A percentile compares a stretch with the other conserved stretches of the same genome.
phyloP scores from a whole-genome alignment of 2,113 vertebrate genomes.

The Machaerirhynchus nigripectus region DNA sequence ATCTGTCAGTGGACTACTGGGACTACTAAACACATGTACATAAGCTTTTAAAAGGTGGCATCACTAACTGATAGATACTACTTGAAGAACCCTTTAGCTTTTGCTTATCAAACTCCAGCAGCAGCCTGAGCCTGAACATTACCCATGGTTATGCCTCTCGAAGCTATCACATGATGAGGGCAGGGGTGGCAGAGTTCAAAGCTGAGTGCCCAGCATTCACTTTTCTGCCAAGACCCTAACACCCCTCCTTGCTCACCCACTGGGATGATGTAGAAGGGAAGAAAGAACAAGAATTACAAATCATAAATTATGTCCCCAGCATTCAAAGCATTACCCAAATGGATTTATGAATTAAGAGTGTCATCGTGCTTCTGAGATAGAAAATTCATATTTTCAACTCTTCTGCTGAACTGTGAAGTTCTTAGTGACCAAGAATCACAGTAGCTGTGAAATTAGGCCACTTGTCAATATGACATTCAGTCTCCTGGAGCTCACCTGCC shows the following conservation, averaged over 20 bases:
- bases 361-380: not conserved
- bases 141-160: rapidly evolving
- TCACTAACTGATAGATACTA: not conserved
- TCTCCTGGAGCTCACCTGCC: not conserved
- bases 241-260: not conserved
- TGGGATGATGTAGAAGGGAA: not conserved
- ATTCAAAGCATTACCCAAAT: not conserved
- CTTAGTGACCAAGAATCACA: not conserved
- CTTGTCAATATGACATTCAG: not conserved
- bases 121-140: not conserved
- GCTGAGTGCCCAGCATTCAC: not conserved
- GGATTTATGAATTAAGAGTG: not conserved
- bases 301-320: not conserved
- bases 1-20: not conserved
- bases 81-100: not conserved
- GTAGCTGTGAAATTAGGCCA: not conserved
- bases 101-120: not conserved
- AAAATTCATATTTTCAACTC: not conserved
- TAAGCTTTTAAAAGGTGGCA: not conserved
- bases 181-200: not conserved
- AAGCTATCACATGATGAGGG: not conserved
- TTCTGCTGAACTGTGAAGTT: not conserved
- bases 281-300: not conserved
- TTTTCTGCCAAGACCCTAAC: not conserved
- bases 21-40: not conserved